These are phyloP conservation scores for Pseudomyrmex pallidus DNA, from an alignment of 1,140 invertebrate genomes.

Conservation along the genomic window DNA sequence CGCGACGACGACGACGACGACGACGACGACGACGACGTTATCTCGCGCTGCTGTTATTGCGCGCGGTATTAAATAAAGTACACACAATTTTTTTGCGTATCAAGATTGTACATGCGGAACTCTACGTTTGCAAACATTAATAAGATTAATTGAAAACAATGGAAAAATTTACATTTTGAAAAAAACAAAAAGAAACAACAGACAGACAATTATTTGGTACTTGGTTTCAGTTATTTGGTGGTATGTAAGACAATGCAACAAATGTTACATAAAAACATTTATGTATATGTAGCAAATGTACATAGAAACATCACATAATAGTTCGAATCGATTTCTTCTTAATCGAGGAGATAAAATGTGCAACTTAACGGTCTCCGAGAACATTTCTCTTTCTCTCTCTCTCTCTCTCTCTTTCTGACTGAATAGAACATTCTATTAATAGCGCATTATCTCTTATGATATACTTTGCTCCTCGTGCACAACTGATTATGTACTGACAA, in stretches of 20 bases:
- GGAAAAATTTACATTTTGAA: no score
- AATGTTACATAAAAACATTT: not conserved
- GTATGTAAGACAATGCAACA: not conserved
- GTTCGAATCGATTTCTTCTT: conserved; percentile 6
- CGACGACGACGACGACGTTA: no score
- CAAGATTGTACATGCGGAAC: not conserved
- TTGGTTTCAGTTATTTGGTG: not conserved
- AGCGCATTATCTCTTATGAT: not conserved
- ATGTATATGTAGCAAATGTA: not conserved
- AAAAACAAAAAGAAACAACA: not conserved
- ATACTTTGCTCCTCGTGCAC: not conserved
- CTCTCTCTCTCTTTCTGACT: no score
- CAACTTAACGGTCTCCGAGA: no score
- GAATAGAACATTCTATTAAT: not conserved
- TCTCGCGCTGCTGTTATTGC: no score
- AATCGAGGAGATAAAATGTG: no score
- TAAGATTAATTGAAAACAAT: not conserved
- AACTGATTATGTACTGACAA: conserved; percentile 13
- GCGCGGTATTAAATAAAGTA: conserved; percentile 8
- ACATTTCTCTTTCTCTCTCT: no score
- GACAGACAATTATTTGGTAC: no score
- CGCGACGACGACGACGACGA: no score
- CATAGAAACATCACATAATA: not conserved
- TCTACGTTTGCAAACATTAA: not conserved
- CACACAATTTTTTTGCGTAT: not conserved